A percentile compares a stretch with the other conserved stretches of the same genome.
phyloP scores from a whole-genome alignment of 2,797 vertebrate genomes.

The Helicolenus hilgendorfi region DNA sequence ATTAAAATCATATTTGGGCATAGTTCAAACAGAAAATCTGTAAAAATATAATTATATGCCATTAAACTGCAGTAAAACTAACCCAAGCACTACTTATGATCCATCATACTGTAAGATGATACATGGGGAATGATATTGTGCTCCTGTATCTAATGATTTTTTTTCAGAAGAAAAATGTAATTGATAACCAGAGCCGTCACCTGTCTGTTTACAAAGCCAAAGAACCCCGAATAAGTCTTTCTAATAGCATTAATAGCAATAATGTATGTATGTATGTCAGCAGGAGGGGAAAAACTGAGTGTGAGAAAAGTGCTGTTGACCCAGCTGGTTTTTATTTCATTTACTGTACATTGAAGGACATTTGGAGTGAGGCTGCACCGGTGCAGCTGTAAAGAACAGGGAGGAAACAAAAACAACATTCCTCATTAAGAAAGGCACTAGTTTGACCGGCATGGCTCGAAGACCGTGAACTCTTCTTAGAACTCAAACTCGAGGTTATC shows the following conservation, averaged over 20 bases:
- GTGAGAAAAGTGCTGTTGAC: slow-evolving; percentile 51
- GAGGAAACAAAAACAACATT: slow-evolving; percentile 62
- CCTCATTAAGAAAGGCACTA: slow-evolving; percentile 28
- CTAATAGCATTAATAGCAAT: not conserved
- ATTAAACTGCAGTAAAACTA: not conserved
- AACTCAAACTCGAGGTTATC: not conserved
- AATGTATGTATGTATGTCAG: not conserved
- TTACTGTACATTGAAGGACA: slow-evolving; percentile 8
- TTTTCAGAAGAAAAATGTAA: not conserved
- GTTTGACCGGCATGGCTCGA: slow-evolving; percentile 20
- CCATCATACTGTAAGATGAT: not conserved
- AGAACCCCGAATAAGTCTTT: not conserved
- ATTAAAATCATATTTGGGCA: not conserved
- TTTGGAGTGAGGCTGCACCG: not conserved
- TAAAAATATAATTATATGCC: not conserved
- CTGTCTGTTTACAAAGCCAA: not conserved
- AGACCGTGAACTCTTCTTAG: not conserved
- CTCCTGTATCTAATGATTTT: not conserved
- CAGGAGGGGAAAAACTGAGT: not conserved
- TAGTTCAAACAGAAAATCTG: not conserved
- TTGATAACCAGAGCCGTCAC: not conserved
- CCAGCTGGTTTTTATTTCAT: slow-evolving; percentile 58
- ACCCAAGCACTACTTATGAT: not conserved
- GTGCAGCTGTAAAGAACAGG: slow-evolving; percentile 41
- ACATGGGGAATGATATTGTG: not conserved